Percentiles rank a stretch among this genome's conserved stretches.
Conservation (phyloP, 2,888 invertebrate genomes). For the Ernsta delagoae region DNA sequence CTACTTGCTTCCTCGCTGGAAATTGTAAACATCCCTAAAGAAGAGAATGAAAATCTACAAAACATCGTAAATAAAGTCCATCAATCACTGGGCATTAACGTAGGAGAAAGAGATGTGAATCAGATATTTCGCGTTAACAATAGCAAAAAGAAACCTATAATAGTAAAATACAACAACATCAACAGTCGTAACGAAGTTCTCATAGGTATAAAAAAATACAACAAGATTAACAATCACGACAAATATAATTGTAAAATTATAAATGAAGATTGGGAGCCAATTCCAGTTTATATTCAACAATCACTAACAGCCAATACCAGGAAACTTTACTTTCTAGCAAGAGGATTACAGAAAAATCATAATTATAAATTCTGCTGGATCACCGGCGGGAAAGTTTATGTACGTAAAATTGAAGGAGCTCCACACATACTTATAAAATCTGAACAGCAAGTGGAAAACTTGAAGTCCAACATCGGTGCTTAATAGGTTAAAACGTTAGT, state of each 20-base stretch:
- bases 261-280: neutral
- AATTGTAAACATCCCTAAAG: constrained; percentile 1
- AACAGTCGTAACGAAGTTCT: neutral
- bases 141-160: neutral
- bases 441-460: neutral
- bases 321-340: neutral
- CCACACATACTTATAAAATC: neutral
- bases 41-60: neutral
- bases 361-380: constrained; percentile 5
- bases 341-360: constrained; percentile 3
- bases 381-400: neutral
- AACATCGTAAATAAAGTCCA: neutral
- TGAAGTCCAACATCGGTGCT: neutral
- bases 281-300: neutral
- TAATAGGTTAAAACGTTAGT: neutral
- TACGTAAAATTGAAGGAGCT: neutral
- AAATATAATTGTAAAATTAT: constrained; percentile 1
- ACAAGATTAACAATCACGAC: neutral
- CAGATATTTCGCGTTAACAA: neutral
- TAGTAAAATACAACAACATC: neutral
- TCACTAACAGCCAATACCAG: neutral
- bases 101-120: neutral
- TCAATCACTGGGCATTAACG: neutral
- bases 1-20: neutral
- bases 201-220: neutral